Base-by-base conservation (phyloP, 2,797 vertebrate genomes). In the Halcyon chelicuti region DNA sequence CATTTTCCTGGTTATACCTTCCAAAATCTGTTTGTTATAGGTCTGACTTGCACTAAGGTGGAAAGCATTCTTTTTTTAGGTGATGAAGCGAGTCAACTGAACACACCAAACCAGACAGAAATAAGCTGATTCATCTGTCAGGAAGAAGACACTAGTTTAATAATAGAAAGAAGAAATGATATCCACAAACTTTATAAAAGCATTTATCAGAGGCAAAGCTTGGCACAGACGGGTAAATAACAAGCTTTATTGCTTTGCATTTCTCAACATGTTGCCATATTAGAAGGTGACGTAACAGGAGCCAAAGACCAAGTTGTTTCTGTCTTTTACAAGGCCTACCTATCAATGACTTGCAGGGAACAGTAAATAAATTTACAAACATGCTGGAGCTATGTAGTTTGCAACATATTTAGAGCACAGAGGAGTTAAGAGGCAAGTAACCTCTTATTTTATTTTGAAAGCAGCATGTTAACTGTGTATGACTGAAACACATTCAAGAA, bases 331-430 rank as follows among this genome's bases (percentile, higher is more conserved):
- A 88, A 95, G 84, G 26, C 44, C 51, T 81, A 84, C 74, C 72
- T 88, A 73, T 94, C 77, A 92, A 25, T 61, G 25, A 74, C 80
- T 96, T 96, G 61, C n/a, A 92, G 47, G 75, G 33, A 95, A 57
- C 82, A 96, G 94, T 91, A 97, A 95, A 96, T 94, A 76, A 52
- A 63, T 96, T 94, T 95, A 90, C 90, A 97, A 91, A 92, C n/a
- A 60, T 57, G 42, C 49, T 86, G 35, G 10, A 77, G 58, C 20
- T 57, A n/a, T 51, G 51, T 78, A 94, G 95, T 97, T 97, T 94
- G 88, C 68, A 89, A 58, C 2, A 2, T 76, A 81, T 93, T 95
- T 95, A 91, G 77, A 93, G 42, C 68, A 91, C 55, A 90, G 46
- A 93, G 60, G 72, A 84, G 63, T 76, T 91, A 80, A 94, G 61